Evolutionary conservation across 2,888 invertebrate species (phyloP).

Genomic region (Xylota segnis): DNA sequence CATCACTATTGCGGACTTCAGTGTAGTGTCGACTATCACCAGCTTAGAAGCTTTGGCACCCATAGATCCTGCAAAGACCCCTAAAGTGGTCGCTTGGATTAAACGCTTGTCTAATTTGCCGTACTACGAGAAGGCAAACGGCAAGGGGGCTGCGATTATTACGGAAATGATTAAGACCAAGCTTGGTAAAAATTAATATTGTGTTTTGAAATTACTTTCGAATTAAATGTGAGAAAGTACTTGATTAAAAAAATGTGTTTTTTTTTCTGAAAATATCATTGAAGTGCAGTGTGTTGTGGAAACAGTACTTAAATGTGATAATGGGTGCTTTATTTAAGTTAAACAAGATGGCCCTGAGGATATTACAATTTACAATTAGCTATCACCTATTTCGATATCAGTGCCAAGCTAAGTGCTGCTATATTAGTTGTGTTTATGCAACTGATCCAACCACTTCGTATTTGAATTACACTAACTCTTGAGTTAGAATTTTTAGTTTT

Average conservation of each 20-base stretch:
- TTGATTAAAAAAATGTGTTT: neutral
- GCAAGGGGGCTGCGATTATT: constrained; percentile 65
- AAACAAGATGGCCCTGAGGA: too few relatives aligned
- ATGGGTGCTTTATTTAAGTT: neutral
- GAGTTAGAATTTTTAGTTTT: too few relatives aligned
- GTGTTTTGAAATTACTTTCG: neutral
- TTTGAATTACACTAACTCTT: too few relatives aligned
- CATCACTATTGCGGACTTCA: constrained; percentile 81
- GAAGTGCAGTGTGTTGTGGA: neutral
- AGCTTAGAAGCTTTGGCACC: constrained; percentile 77
- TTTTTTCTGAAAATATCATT: neutral
- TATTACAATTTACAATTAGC: too few relatives aligned
- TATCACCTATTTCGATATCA: too few relatives aligned
- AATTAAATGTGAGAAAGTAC: neutral
- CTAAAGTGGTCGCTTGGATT: constrained; percentile 80
- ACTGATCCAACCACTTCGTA: too few relatives aligned
- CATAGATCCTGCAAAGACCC: constrained; percentile 78
- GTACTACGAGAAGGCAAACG: constrained; percentile 80
- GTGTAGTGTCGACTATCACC: constrained; percentile 78
- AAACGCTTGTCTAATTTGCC: constrained; percentile 79
- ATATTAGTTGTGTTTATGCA: too few relatives aligned
- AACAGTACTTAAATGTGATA: neutral
- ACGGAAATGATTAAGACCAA: constrained; percentile 36
- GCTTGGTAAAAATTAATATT: neutral
- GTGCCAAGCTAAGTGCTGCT: too few relatives aligned